Conservation (phyloP, 2,888 invertebrate genomes). For the Drosophila nr. medialis region DNA sequence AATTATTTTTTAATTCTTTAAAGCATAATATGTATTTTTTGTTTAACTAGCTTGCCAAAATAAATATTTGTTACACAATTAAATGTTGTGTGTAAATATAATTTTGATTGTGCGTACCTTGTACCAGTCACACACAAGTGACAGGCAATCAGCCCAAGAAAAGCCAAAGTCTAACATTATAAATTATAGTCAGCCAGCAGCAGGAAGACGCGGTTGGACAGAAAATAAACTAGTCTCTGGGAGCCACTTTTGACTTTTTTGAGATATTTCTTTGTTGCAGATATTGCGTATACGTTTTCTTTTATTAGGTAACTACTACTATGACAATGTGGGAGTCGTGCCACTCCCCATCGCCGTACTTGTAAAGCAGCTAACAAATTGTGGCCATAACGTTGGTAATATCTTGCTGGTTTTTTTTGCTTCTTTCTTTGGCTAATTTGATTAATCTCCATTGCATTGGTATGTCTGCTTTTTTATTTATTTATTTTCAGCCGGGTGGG, state of each 20-base stretch:
- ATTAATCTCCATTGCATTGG: constrained; percentile 67
- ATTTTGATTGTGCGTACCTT: constrained; percentile 78
- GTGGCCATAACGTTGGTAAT: constrained; percentile 69
- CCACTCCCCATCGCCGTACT: background rate
- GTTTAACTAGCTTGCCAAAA: background rate
- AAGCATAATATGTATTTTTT: background rate
- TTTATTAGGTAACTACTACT: constrained; percentile 1
- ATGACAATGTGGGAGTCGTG: background rate
- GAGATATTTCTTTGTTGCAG: background rate
- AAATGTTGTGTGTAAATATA: constrained; percentile 65
- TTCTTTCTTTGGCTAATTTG: constrained; percentile 72
- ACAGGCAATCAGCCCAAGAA: background rate
- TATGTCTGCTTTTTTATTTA: constrained; percentile 15
- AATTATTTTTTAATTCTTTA: background rate
- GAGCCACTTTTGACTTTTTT: background rate
- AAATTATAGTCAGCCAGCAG: constrained; percentile 21
- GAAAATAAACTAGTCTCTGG: background rate
- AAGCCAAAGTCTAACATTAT: constrained; percentile 21
- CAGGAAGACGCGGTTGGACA: background rate
- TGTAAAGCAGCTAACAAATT: constrained; percentile 66
- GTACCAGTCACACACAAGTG: constrained; percentile 53
- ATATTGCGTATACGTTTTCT: background rate
- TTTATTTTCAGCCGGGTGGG: constrained; percentile 15
- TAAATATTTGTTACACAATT: constrained; percentile 19
- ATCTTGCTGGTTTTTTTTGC: constrained; percentile 59